A percentile compares a stretch with the other conserved stretches of the same genome.
phyloP scores from a whole-genome alignment of 1,140 invertebrate genomes.

The Bombus confusus region DNA sequence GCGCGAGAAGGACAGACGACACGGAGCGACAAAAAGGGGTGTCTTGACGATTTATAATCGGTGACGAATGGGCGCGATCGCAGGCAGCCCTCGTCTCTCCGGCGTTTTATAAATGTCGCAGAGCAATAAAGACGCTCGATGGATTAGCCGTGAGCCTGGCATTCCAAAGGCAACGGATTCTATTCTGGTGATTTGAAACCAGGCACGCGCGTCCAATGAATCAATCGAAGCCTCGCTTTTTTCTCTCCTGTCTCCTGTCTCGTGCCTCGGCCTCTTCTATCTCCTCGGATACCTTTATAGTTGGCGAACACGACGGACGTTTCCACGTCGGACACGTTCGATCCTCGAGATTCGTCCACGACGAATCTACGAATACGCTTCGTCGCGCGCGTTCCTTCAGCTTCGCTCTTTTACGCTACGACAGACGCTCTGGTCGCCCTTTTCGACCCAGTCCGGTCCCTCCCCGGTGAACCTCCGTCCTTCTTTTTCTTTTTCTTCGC shows the following conservation, averaged over 20 bases:
- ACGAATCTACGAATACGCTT: background rate
- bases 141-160: slow-evolving; percentile 72
- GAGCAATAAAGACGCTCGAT: slow-evolving; percentile 77
- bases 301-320: slow-evolving; percentile 12
- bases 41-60: slow-evolving; percentile 68
- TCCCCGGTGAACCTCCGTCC: slow-evolving; percentile 34
- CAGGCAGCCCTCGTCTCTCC: slow-evolving; percentile 61
- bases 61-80: slow-evolving; percentile 67
- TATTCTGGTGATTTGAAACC: slow-evolving; percentile 77
- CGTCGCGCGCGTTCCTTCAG: too few species aligned
- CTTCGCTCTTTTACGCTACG: too few species aligned
- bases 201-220: slow-evolving; percentile 78
- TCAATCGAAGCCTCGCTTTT: slow-evolving; percentile 69
- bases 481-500: slow-evolving; percentile 57
- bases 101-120: slow-evolving; percentile 76
- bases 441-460: slow-evolving; percentile 6
- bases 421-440: too few species aligned
- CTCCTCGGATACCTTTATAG: slow-evolving; percentile 46
- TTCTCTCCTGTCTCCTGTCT: background rate
- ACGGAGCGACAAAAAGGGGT: background rate
- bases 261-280: slow-evolving; percentile 44
- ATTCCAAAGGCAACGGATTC: slow-evolving; percentile 71
- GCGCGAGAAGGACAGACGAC: background rate
- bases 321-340: background rate
- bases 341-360: background rate